phyloP scores from a whole-genome alignment of 2,113 vertebrate genomes.

The Alethe castanea region DNA sequence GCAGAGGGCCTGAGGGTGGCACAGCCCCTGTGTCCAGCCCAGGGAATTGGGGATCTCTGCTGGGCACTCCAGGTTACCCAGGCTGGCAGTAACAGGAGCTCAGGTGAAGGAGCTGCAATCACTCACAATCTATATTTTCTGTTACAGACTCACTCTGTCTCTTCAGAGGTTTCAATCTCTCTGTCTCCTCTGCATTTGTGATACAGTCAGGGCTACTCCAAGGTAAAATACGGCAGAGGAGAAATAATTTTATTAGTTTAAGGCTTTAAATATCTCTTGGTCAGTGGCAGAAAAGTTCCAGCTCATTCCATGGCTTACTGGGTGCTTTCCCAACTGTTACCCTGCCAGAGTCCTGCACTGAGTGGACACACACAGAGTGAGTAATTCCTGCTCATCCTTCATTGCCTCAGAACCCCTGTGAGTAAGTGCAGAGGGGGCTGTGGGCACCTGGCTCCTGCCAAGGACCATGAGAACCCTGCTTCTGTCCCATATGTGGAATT shows the following conservation, averaged over 20 bases:
- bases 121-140: accelerated
- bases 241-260: neutral
- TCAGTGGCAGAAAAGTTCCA: neutral
- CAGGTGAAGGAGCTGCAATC: neutral
- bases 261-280: neutral
- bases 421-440: neutral
- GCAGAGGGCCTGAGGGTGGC: neutral
- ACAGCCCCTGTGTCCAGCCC: neutral
- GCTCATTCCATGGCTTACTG: neutral
- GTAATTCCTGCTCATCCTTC: neutral
- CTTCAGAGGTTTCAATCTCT: neutral
- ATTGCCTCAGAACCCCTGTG: neutral
- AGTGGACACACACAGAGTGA: neutral
- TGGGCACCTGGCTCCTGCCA: neutral
- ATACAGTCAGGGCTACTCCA: neutral
- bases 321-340: neutral
- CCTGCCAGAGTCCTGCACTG: neutral
- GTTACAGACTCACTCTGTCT: neutral
- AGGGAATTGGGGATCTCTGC: neutral
- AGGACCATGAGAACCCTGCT: neutral
- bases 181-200: neutral
- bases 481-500: neutral
- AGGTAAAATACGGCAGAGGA: neutral
- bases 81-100: neutral
- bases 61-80: accelerated